Percentiles rank a stretch among this genome's conserved stretches.
Evolutionary conservation across 2,113 vertebrate genomes (phyloP).

Genomic region (Theristicus caerulescens): DNA sequence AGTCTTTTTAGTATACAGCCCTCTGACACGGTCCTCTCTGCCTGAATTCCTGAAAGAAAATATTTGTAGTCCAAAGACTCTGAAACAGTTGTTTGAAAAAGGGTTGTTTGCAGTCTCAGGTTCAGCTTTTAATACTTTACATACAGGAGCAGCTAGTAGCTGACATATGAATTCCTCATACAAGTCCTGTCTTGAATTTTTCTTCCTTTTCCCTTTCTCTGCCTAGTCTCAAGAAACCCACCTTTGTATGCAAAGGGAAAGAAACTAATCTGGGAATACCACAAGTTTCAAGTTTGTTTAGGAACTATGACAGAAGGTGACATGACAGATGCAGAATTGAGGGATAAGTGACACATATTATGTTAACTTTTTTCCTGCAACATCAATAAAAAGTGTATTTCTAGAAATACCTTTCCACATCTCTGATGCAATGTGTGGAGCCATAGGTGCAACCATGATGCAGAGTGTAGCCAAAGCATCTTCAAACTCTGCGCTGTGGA

Average conservation of each 20-base stretch:
- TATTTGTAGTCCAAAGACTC: not conserved
- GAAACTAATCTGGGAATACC: not conserved
- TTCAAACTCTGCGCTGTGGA: slow-evolving; percentile 91
- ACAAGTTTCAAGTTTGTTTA: not conserved
- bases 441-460: slow-evolving; percentile 91
- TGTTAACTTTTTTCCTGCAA: not conserved
- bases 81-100: not conserved
- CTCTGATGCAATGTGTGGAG: slow-evolving; percentile 91
- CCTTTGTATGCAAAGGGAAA: not conserved
- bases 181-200: not conserved
- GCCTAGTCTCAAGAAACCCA: not conserved
- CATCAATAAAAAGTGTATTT: not conserved
- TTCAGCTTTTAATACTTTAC: not conserved
- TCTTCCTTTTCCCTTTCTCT: not conserved
- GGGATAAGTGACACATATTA: not conserved
- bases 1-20: not conserved
- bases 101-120: not conserved
- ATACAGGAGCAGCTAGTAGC: not conserved
- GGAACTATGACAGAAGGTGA: not conserved
- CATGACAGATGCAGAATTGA: not conserved
- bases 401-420: slow-evolving; percentile 90
- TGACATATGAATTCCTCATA: not conserved
- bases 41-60: not conserved
- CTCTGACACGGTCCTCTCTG: not conserved
- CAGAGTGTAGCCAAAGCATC: slow-evolving; percentile 85